Evolutionary conservation across 2,797 vertebrate species (phyloP).

Genomic region (Pseudochromis fuscus): DNA sequence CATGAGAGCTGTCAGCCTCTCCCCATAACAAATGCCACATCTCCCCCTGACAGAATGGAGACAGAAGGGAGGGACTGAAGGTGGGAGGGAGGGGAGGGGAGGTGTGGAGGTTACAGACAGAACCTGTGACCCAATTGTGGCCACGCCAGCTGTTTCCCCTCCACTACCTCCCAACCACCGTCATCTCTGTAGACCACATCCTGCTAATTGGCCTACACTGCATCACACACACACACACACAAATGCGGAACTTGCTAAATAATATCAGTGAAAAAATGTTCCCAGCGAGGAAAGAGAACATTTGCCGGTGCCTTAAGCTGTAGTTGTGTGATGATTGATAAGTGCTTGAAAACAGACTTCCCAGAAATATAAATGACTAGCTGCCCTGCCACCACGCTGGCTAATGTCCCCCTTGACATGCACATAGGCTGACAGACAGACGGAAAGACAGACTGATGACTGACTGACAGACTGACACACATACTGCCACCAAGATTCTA

Average conservation of each 20-base stretch:
- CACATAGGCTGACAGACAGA: constrained; percentile 55
- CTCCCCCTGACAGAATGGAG: constrained; percentile 73
- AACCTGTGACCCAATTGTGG: constrained; percentile 83
- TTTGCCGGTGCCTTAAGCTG: constrained; percentile 63
- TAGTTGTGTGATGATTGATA: constrained; percentile 70
- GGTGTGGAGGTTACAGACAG: constrained; percentile 73
- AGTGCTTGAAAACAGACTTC: constrained; percentile 66
- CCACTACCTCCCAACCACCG: constrained; percentile 70
- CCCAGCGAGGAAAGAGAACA: constrained; percentile 55
- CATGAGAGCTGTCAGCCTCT: constrained; percentile 79
- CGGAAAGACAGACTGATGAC: constrained; percentile 54
- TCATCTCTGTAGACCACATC: constrained; percentile 80
- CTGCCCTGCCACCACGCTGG: constrained; percentile 49
- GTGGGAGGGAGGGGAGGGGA: constrained; percentile 35
- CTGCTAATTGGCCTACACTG: constrained; percentile 84
- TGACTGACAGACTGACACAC: constrained; percentile 68
- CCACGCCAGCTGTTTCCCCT: constrained; percentile 84
- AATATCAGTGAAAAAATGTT: constrained; percentile 64
- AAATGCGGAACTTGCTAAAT: constrained; percentile 35
- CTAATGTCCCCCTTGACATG: constrained; percentile 68
- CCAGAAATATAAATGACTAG: constrained; percentile 68
- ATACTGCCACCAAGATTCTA: constrained; percentile 68
- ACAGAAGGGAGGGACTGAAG: constrained; percentile 60
- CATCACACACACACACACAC: constrained; percentile 23
- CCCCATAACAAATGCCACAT: constrained; percentile 78